Percentiles rank a stretch among this genome's conserved stretches.
Conservation (phyloP, 2,113 vertebrate genomes). For the Alligator sinensis region DNA sequence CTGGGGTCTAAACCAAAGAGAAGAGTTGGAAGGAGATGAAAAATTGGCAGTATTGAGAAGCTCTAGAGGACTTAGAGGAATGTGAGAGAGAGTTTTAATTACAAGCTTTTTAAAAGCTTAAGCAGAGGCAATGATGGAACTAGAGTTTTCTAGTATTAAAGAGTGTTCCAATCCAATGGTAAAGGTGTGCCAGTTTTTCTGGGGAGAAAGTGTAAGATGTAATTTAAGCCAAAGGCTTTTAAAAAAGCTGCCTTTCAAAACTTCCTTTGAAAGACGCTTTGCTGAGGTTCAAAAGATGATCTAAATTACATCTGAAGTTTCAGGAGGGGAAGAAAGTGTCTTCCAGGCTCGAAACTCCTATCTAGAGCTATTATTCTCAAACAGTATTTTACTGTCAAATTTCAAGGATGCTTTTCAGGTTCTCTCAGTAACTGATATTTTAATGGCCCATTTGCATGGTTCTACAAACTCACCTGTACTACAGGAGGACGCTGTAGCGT, state of each 20-base stretch:
- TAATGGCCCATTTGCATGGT: not conserved
- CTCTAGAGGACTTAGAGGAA: not conserved
- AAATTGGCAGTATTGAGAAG: not conserved
- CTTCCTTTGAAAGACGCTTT: not conserved
- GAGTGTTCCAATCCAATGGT: not conserved
- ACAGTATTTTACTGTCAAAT: not conserved
- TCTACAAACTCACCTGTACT: conserved; percentile 85
- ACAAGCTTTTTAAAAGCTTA: not conserved
- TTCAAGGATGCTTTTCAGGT: not conserved
- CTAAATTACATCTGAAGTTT: not conserved
- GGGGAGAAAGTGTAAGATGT: not conserved
- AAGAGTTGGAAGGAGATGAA: not conserved
- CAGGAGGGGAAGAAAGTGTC: not conserved
- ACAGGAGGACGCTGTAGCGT: conserved; percentile 90
- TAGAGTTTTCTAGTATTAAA: not conserved
- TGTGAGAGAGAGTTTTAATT: not conserved
- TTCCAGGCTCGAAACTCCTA: not conserved
- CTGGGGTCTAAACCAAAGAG: not conserved
- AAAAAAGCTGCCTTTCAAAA: not conserved
- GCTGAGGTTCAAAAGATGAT: not conserved
- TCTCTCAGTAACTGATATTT: not conserved
- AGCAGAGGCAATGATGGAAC: not conserved
- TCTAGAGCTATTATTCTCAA: not conserved
- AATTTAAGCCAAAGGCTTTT: not conserved
- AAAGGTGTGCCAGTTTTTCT: not conserved